Evolutionary conservation across 2,888 invertebrate genomes (phyloP).

Genomic region (Ichneumoninae sp.): DNA sequence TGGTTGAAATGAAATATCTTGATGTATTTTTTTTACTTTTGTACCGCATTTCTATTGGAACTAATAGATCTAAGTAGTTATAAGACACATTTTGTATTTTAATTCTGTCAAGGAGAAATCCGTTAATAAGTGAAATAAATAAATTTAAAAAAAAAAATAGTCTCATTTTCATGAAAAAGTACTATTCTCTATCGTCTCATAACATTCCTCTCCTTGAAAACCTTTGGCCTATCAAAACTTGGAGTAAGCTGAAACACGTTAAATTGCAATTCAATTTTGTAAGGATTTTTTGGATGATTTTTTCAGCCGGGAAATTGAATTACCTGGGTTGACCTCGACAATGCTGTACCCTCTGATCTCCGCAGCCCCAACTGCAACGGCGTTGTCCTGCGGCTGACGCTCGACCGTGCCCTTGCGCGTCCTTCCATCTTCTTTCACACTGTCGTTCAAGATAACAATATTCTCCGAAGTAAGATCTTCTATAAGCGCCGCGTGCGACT

Average conservation of each 20-base stretch:
- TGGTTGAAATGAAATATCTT: no score
- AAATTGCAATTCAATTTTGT: background rate
- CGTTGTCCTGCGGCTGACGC: background rate
- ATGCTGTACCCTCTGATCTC: background rate
- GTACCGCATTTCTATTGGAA: no score
- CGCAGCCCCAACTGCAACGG: background rate
- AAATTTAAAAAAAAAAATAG: no score
- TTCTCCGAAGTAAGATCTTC: conserved; percentile 58
- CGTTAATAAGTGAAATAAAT: no score
- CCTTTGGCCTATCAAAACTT: background rate
- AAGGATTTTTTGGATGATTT: background rate
- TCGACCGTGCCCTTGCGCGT: background rate
- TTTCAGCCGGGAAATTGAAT: background rate
- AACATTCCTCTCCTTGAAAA: no score
- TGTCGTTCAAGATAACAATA: conserved; percentile 29
- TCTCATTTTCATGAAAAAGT: background rate
- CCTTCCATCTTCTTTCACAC: conserved; percentile 10
- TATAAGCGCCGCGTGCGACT: conserved; percentile 51
- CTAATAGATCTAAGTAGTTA: no score
- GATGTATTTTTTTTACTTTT: no score
- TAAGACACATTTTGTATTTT: no score
- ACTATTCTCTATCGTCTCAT: no score
- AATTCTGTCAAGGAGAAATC: no score
- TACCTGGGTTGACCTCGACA: conserved; percentile 12
- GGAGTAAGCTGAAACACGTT: background rate